phyloP scores from a whole-genome alignment of 2,797 vertebrate genomes.

The Eleutherodactylus coqui region DNA sequence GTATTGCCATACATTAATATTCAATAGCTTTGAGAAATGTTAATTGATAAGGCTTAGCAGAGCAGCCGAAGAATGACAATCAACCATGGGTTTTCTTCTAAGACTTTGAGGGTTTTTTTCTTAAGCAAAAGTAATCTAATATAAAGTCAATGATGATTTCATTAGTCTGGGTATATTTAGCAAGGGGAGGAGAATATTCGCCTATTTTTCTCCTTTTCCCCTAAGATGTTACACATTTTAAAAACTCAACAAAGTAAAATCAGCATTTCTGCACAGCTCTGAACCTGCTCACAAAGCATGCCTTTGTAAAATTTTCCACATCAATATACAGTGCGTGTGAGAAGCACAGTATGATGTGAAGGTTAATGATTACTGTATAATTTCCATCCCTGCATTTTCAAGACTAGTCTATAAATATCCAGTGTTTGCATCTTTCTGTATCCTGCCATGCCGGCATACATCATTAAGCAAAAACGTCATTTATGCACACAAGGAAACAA shows the following conservation, averaged over 20 bases:
- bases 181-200: not conserved
- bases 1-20: conserved; percentile 48
- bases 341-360: conserved; percentile 39
- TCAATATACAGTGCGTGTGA: conserved; percentile 47
- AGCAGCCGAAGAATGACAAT: conserved; percentile 42
- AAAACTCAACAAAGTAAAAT: not conserved
- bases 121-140: conserved; percentile 35
- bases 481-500: conserved; percentile 40
- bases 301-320: conserved; percentile 18
- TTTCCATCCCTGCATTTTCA: conserved; percentile 33
- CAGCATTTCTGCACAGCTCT: conserved; percentile 4
- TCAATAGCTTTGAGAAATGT: conserved; percentile 46
- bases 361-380: conserved; percentile 51
- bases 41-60: conserved; percentile 53
- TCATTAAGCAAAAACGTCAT: conserved; percentile 41
- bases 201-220: not conserved
- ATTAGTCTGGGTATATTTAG: conserved; percentile 31
- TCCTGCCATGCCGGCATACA: conserved; percentile 21
- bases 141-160: conserved; percentile 48
- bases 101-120: conserved; percentile 40
- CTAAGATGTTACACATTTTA: conserved; percentile 27
- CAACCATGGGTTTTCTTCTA: conserved; percentile 38
- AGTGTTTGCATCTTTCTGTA: conserved; percentile 48
- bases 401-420: conserved; percentile 38
- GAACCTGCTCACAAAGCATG: not conserved